Base-by-base conservation (phyloP, 1,140 invertebrate genomes). In the Apis laboriosa region DNA sequence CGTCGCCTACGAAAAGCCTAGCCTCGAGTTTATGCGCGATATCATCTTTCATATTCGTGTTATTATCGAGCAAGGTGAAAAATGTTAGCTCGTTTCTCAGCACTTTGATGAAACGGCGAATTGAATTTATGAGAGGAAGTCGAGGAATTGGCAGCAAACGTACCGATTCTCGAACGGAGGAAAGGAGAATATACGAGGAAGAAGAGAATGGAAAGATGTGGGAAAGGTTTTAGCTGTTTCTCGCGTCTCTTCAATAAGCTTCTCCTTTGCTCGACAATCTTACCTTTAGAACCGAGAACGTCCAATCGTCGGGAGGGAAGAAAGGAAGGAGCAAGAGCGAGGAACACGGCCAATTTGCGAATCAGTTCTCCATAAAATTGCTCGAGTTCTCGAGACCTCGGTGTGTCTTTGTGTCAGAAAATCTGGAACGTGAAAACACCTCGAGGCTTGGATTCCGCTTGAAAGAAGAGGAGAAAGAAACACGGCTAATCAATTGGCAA, bases 401-500 rank as follows among this genome's bases (percentile, higher is more conserved):
- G 34, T 43, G 34, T 13, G 67, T 63, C 58, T 49, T 61, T 1
- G 71, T 19, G 61, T 9, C 17, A 76, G 78, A 63, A 76, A 55
- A 82, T 83, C 51, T 77, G 67, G 56, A 34, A 51, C 76, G 24
- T 49, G 3, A 12, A 3, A 1, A 21, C 49, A 53, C 80, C 74
- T 4, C 13, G 19, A 74, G 80, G 56, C 28, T 60, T 9, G 63
- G n/a, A 77, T 76, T 60, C 55, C 72, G n/a, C 0, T n/a, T 15
- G 73, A 17, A 24, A 58, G 71, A 78, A 66, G 61, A 60, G 72
- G 58, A 1, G 77, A 74, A 75, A 73, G 80, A 85, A 75, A 85
- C 83, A 66, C 85, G 88, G 88, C 86, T 91, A 92, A 92, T 93
- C 90, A 92, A 92, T 92, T 90, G 91, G 90, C 88, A 89, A 92